A percentile compares a stretch with the other conserved stretches of the same genome.
These are phyloP conservation scores for Rhinophrynus dorsalis DNA, from an alignment of 2,797 vertebrate species.

Conservation along the genomic window DNA sequence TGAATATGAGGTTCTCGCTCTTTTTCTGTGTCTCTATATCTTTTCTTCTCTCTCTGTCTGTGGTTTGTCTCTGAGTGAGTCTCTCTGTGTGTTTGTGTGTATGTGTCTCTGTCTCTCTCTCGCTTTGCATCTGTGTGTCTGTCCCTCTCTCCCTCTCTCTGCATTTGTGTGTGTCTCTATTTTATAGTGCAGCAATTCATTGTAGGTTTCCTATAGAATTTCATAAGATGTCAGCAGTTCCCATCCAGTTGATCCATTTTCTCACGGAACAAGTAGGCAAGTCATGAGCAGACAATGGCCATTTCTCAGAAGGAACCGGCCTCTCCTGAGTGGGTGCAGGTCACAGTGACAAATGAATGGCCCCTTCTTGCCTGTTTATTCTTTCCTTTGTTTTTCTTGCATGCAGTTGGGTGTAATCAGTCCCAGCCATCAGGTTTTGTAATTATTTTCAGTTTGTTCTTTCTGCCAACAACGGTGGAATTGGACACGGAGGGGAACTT, in stretches of 20 bases:
- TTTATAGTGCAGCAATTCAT: too few species aligned
- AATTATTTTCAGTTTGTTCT: constrained; percentile 38
- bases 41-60: too few species aligned
- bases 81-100: too few species aligned
- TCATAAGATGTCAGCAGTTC: background rate
- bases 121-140: too few species aligned
- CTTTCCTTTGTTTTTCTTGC: constrained; percentile 23
- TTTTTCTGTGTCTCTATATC: too few species aligned
- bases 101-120: too few species aligned
- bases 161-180: too few species aligned
- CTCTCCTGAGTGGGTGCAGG: constrained; percentile 44
- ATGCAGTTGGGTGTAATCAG: constrained; percentile 32
- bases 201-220: too few species aligned
- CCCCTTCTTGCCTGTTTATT: constrained; percentile 16
- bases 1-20: too few species aligned
- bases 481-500: background rate
- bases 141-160: too few species aligned
- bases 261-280: constrained; percentile 11
- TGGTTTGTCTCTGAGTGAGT: too few species aligned
- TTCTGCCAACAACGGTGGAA: constrained; percentile 25
- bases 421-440: constrained; percentile 21
- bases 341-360: constrained; percentile 41
- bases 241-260: background rate
- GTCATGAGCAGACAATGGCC: constrained; percentile 20
- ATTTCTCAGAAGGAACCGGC: constrained; percentile 6